A percentile compares a stretch with the other conserved stretches of the same genome.
phyloP scores from a whole-genome alignment of 2,797 vertebrate species.

The Gymnocypris eckloni region DNA sequence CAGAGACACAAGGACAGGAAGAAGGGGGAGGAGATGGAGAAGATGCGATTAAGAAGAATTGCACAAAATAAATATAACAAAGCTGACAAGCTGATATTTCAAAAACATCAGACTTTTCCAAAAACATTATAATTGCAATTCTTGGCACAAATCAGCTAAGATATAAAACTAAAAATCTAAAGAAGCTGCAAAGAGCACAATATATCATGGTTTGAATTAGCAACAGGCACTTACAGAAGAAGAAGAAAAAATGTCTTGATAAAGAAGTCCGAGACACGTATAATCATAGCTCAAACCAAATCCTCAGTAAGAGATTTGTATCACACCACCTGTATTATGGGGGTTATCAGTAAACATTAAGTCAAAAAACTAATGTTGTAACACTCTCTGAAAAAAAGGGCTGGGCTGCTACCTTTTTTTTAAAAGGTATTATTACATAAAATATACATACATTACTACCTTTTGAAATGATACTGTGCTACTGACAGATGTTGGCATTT shows the following conservation, averaged over 20 bases:
- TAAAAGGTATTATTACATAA: too few relatives aligned
- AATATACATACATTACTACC: too few relatives aligned
- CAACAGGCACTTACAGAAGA: neutral
- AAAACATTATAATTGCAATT: slow-evolving; percentile 1
- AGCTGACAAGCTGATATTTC: slow-evolving; percentile 1
- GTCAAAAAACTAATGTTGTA: neutral
- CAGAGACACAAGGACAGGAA: slow-evolving; percentile 25
- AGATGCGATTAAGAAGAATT: neutral
- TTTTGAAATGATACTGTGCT: too few relatives aligned
- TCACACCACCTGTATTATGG: neutral
- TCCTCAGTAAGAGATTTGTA: neutral
- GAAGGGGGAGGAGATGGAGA: slow-evolving; percentile 36
- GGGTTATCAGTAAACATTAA: neutral
- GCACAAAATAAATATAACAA: slow-evolving; percentile 20
- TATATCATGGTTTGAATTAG: slow-evolving; percentile 6
- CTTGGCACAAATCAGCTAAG: neutral
- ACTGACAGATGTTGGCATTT: too few relatives aligned
- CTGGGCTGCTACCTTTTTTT: too few relatives aligned
- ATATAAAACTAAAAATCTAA: neutral
- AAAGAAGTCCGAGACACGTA: neutral
- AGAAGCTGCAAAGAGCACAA: neutral
- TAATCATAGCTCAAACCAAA: neutral
- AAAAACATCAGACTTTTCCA: neutral
- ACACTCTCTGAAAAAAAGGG: too few relatives aligned
- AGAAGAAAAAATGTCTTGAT: neutral